Conservation (phyloP, 2,113 vertebrate genomes). For the Embiotoca jacksoni region DNA sequence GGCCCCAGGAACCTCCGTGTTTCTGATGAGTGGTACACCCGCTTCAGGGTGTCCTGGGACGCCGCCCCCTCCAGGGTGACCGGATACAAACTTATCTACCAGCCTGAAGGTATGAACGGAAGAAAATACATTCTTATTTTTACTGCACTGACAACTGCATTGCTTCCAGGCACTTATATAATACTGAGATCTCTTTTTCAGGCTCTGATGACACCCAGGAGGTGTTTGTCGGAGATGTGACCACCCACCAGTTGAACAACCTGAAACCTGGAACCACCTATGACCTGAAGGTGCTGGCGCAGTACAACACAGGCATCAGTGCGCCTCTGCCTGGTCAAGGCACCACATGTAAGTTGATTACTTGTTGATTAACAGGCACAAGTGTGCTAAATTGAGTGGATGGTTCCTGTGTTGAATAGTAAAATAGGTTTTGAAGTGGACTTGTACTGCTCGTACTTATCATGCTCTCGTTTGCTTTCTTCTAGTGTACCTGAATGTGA, state of each 20-base stretch:
- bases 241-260: constrained; percentile 90
- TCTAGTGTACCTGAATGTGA: constrained; percentile 95
- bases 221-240: constrained; percentile 93
- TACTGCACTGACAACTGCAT: too few species aligned
- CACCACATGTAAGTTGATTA: constrained; percentile 88
- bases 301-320: constrained; percentile 93
- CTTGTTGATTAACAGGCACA: neutral
- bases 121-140: too few species aligned
- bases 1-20: constrained; percentile 95
- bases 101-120: constrained; percentile 87
- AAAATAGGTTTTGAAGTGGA: neutral
- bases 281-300: constrained; percentile 92
- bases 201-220: constrained; percentile 90
- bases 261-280: constrained; percentile 95
- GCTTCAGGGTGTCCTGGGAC: constrained; percentile 98
- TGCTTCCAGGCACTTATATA: rapidly evolving
- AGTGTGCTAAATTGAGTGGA: neutral
- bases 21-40: constrained; percentile 98
- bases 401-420: neutral
- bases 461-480: neutral
- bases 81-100: constrained; percentile 97
- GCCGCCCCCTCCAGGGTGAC: constrained; percentile 91
- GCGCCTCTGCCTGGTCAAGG: constrained; percentile 90
- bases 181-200: constrained; percentile 68
- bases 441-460: neutral